Percentiles rank a stretch among this genome's conserved stretches.
These are phyloP conservation scores for Aradophagus sp. DNA, from an alignment of 1,140 invertebrate species.

Conservation along the genomic window DNA sequence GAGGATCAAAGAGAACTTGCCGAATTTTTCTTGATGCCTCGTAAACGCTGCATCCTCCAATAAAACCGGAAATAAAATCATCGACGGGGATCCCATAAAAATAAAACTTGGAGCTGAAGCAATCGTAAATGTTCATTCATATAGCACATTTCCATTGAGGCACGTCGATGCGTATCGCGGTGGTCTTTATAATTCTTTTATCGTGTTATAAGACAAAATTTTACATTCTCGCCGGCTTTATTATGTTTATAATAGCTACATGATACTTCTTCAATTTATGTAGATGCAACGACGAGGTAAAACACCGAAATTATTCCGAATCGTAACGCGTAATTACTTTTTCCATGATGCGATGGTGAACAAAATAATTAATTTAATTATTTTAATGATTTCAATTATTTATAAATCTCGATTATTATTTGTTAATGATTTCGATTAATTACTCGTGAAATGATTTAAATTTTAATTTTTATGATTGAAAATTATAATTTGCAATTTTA, in stretches of 20 bases:
- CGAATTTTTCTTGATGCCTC: constrained; percentile 51
- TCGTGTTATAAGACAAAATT: constrained; percentile 11
- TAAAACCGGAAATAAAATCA: constrained; percentile 58
- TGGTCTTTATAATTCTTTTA: constrained; percentile 44
- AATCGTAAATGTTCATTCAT: constrained; percentile 57
- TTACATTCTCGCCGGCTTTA: constrained; percentile 25
- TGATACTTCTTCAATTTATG: constrained; percentile 10
- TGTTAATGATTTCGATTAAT: no score
- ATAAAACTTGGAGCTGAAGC: constrained; percentile 39
- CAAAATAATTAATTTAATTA: no score
- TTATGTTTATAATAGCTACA: constrained; percentile 28
- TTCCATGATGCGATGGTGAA: no score
- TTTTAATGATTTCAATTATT: no score
- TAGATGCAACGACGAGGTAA: constrained; percentile 1
- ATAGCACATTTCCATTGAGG: constrained; percentile 46
- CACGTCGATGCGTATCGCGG: constrained; percentile 43
- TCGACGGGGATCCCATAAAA: constrained; percentile 49
- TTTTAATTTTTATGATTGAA: no score
- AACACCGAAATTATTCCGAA: no score
- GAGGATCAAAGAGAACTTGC: constrained; percentile 48
- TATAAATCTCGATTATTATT: no score
- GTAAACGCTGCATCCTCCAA: constrained; percentile 45
- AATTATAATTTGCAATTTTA: no score
- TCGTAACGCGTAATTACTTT: no score
- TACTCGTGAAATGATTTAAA: no score